phyloP scores from a whole-genome alignment of 1,140 invertebrate genomes.

The Tetraneura akinire region DNA sequence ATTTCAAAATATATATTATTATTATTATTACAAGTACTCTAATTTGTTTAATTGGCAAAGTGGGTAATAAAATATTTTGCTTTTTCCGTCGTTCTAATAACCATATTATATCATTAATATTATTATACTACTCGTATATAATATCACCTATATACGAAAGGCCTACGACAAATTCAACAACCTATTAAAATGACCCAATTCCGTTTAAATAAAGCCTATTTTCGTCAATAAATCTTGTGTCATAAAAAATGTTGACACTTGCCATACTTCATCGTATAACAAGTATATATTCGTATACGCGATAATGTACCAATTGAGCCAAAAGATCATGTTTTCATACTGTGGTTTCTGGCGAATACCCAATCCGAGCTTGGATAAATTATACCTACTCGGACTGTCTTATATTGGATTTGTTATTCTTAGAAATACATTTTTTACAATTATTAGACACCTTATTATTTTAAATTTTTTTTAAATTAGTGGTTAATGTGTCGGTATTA shows the following conservation, averaged over 20 bases:
- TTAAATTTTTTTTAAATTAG: no score
- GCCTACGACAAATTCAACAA: neutral
- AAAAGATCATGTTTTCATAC: neutral
- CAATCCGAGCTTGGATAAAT: neutral
- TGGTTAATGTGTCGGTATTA: no score
- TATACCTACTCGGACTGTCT: neutral
- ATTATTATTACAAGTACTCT: no score
- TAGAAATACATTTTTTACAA: neutral
- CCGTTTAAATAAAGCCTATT: neutral
- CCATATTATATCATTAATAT: neutral
- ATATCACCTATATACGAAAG: no score
- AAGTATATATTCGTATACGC: neutral
- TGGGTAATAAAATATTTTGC: neutral
- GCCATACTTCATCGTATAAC: conserved; percentile 9
- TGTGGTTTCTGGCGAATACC: conserved; percentile 1
- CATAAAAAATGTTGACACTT: conserved; percentile 20
- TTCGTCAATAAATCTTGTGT: neutral
- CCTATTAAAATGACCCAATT: conserved; percentile 28
- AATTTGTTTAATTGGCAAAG: neutral
- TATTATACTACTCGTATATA: neutral
- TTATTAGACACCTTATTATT: neutral
- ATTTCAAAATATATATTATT: no score
- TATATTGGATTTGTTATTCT: neutral
- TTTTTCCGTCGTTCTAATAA: no score
- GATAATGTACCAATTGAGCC: neutral